These are phyloP conservation scores for Monomorium pharaonis DNA, from an alignment of 1,140 invertebrate species.

Conservation along the genomic window DNA sequence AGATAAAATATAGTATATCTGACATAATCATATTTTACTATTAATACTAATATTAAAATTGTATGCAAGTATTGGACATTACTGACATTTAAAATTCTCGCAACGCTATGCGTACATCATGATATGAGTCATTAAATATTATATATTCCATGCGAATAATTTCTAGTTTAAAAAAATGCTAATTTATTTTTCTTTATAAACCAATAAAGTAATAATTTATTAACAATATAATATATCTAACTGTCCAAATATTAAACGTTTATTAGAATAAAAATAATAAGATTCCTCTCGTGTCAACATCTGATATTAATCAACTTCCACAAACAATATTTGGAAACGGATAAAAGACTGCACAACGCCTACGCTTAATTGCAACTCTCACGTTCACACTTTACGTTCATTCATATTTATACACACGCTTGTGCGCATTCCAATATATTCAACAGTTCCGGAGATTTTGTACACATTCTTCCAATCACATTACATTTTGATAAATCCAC, in stretches of 20 bases:
- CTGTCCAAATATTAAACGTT: neutral
- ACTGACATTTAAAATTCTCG: neutral
- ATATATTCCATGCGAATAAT: neutral
- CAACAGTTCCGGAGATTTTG: neutral
- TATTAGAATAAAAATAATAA: neutral
- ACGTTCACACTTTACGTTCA: neutral
- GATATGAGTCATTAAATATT: neutral
- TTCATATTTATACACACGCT: constrained; percentile 29
- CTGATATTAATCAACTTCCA: neutral
- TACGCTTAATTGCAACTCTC: neutral
- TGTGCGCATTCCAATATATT: neutral
- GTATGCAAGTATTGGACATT: neutral
- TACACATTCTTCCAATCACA: neutral
- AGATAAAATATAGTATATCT: too few relatives aligned
- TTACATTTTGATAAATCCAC: neutral
- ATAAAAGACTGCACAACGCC: neutral
- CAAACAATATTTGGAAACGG: neutral
- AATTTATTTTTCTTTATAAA: too few relatives aligned
- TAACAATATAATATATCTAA: neutral
- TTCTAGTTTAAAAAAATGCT: too few relatives aligned
- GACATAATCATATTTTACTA: too few relatives aligned
- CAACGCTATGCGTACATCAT: neutral
- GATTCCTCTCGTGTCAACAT: too few relatives aligned
- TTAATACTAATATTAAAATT: neutral
- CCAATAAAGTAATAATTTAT: neutral